Evolutionary conservation across 2,113 vertebrate species (phyloP).

Genomic region (Zosterops pallidus): DNA sequence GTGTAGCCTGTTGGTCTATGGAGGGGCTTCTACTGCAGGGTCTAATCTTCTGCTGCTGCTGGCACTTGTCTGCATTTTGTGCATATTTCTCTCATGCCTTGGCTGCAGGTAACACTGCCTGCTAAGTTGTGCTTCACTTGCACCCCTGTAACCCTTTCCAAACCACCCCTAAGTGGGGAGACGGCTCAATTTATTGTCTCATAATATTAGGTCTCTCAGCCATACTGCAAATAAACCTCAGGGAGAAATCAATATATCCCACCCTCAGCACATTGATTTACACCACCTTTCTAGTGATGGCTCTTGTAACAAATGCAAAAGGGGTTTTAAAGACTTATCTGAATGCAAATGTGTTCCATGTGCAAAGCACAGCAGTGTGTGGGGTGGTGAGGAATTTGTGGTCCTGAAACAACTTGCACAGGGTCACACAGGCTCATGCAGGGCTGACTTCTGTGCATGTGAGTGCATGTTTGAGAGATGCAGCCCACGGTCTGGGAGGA

Average conservation of each 20-base stretch:
- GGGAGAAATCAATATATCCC: conserved; percentile 35
- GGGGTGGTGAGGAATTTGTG: neutral
- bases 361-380: neutral
- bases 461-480: neutral
- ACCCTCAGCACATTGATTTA: conserved; percentile 27
- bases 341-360: neutral
- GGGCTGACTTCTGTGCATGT: neutral
- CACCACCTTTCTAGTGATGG: neutral
- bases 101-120: neutral
- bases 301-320: conserved; percentile 3
- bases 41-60: neutral
- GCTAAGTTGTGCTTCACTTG: neutral
- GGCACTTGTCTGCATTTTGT: neutral
- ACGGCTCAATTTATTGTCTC: neutral
- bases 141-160: neutral
- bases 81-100: neutral
- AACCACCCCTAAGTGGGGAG: neutral
- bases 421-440: accelerated
- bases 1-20: neutral
- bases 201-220: conserved; percentile 17
- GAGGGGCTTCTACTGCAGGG: neutral
- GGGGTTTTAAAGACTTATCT: neutral
- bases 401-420: neutral
- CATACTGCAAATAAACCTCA: conserved; percentile 1
- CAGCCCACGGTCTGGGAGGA: neutral